Evolutionary conservation across 2,888 invertebrate genomes (phyloP), one percentile per base, ranked within the genome.

Genomic region (Serripes groenlandicus): DNA sequence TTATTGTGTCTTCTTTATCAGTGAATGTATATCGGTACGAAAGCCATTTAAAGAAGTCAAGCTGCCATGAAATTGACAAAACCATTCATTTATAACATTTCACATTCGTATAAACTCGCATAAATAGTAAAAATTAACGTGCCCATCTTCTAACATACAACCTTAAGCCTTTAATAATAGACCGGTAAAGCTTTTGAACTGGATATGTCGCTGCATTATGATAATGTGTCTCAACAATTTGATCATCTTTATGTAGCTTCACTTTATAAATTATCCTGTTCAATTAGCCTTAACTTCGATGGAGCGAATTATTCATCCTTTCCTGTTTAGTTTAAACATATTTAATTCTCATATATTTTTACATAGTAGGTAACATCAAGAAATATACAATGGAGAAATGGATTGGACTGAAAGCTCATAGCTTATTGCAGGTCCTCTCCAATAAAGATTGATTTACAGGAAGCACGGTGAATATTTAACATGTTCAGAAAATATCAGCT

Each of bases 11-110:
- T n/a, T 66, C 66, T 66, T 66, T 37, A 66, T 66, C 66, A 28
- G 21, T 21, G 42, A 5, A 66, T 66, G 28, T 66, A 37, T 26
- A 42, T 66, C 66, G 23, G 23, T 42, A 42, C 11, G 66, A 26
- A 66, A 66, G 42, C 23, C 66, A 66, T 42, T 66, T 66, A 66
- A 7, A 15, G 26, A 66, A 66, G 66, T 37, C 66, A 66, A 66
- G 42, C 28, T 42, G 66, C 42, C 66, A 42, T 66, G 66, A 42
- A 66, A 66, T 66, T 66, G 66, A 66, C 66, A 66, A 66, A 66
- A 66, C 42, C 66, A 66, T 66, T 66, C 66, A 23, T 35, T 35
- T 66, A 66, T 34, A 66, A 66, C 66, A n/a, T 66, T 66, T 66
- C 42, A 35, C 66, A 23, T 66, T 42, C 66, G 42, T 32, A 66